Percentiles rank a stretch among this genome's conserved stretches.
Conservation (phyloP, 2,797 vertebrate genomes). For the Syncerus caffer region DNA sequence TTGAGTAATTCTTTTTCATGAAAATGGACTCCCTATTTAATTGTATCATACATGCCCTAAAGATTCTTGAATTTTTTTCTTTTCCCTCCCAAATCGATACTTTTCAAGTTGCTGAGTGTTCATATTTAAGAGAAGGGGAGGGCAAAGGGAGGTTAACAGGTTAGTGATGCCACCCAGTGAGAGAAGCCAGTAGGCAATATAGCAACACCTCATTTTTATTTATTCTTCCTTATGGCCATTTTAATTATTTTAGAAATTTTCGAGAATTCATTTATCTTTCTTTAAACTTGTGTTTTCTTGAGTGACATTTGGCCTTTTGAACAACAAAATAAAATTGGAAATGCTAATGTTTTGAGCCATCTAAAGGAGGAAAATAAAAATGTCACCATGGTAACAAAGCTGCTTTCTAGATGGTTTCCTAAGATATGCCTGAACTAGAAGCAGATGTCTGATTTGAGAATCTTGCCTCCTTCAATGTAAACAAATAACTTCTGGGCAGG, state of each 20-base stretch:
- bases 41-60: slow-evolving; percentile 7
- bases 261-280: slow-evolving; percentile 73
- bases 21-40: slow-evolving; percentile 55
- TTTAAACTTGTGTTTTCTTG: slow-evolving; percentile 80
- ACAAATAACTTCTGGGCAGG: slow-evolving; percentile 91
- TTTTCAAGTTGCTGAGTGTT: slow-evolving; percentile 62
- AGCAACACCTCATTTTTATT: slow-evolving; percentile 49
- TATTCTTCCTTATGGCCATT: slow-evolving; percentile 58
- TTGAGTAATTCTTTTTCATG: slow-evolving; percentile 41
- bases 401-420: slow-evolving; percentile 88
- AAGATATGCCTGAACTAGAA: slow-evolving; percentile 88
- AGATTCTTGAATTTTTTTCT: slow-evolving; percentile 45
- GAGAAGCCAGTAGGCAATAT: slow-evolving; percentile 6
- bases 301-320: slow-evolving; percentile 84
- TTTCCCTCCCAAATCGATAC: neutral
- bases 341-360: slow-evolving; percentile 87
- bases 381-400: slow-evolving; percentile 90
- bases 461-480: slow-evolving; percentile 88
- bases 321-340: slow-evolving; percentile 87
- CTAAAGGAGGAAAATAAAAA: slow-evolving; percentile 86
- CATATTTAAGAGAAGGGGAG: slow-evolving; percentile 17
- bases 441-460: slow-evolving; percentile 90
- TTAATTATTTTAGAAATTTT: slow-evolving; percentile 76
- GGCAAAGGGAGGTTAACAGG: slow-evolving; percentile 22
- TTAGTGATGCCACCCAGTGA: slow-evolving; percentile 54